Percentiles rank a stretch among this genome's conserved stretches.
Evolutionary conservation across 2,113 vertebrate genomes (phyloP).

Genomic region (Monopterus albus): DNA sequence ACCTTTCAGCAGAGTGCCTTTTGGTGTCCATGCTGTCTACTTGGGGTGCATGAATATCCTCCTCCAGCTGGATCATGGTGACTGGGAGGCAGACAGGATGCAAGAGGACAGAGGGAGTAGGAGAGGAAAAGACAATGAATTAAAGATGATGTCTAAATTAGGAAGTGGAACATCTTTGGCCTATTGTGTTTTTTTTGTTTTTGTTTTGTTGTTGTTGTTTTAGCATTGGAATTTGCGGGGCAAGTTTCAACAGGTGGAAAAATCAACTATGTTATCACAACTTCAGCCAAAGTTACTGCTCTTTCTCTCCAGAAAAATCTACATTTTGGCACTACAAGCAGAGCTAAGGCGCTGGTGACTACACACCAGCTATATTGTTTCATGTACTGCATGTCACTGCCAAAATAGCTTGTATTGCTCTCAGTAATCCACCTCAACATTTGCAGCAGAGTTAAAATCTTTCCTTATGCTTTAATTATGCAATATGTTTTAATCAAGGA

Average conservation of each 20-base stretch:
- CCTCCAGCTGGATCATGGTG: slow-evolving; percentile 56
- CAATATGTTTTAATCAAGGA: slow-evolving; percentile 67
- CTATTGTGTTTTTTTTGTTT: background rate
- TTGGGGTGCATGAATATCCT: slow-evolving; percentile 50
- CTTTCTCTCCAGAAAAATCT: slow-evolving; percentile 13
- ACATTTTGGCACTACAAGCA: slow-evolving; percentile 1
- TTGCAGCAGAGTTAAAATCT: slow-evolving; percentile 10
- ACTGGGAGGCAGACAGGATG: slow-evolving; percentile 59
- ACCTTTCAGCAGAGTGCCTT: slow-evolving; percentile 73
- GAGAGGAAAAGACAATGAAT: slow-evolving; percentile 35
- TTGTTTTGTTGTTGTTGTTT: no score
- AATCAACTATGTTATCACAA: background rate
- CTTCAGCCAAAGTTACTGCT: background rate
- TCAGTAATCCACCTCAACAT: slow-evolving; percentile 29
- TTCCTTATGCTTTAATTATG: slow-evolving; percentile 48
- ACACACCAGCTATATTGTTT: no score
- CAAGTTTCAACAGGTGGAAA: slow-evolving; percentile 16
- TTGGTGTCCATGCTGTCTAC: slow-evolving; percentile 66
- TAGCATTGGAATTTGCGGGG: slow-evolving; percentile 2
- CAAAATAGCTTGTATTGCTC: slow-evolving; percentile 31
- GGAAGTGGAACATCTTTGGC: slow-evolving; percentile 43
- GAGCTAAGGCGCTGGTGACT: no score
- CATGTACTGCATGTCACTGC: background rate
- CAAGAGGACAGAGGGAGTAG: slow-evolving; percentile 39
- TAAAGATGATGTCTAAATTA: slow-evolving; percentile 57